Evolutionary conservation across 2,888 invertebrate species (phyloP), one percentile per base, ranked within the genome.

Genomic region (Pristionchus maxplancki): DNA sequence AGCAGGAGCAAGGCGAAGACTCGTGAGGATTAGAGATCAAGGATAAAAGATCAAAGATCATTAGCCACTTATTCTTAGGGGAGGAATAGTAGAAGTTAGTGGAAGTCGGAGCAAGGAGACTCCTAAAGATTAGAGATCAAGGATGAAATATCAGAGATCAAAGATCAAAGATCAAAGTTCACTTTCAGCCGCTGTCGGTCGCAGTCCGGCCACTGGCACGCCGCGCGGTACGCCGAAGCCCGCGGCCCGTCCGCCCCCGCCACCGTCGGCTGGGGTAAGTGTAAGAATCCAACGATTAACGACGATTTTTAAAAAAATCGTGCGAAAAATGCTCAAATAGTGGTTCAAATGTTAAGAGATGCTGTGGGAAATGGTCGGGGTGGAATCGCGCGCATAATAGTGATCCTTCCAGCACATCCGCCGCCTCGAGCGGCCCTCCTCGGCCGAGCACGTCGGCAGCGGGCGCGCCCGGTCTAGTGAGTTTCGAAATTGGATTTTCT

Each of bases 161-260:
- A 17, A 71, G 71, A 71, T 40, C 71, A 71, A 37, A 71, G 71
- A 71, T 71, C 71, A 37, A 3, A 4, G 3, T 13, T 64, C 28
- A 1, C 1, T 71, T 71, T 6, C 71, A 71, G 71, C 71, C 37
- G 37, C 37, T 2, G 34, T 11, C 1, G 31, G 71, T 71, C 71
- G 71, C 71, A 71, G 37, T 71, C 40, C 71, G 37, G 58, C n/a
- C n/a, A n/a, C n/a, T n/a, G n/a, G 24, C 58, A 58, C 58, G 58
- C 58, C 58, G 8, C 58, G 71, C 71, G 20, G 37, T 37, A 20
- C 71, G 15, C 28, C 71, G 34, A 13, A 37, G 20, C 20, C 37
- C 24, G 37, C 34, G 71, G 20, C 64, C 64, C 64, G 31, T 31
- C 64, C 40, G 11, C 71, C 37, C 28, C 71, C 71, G 1, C 71